Base-by-base conservation (phyloP, 2,113 vertebrate species). In the Prunella fulvescens region DNA sequence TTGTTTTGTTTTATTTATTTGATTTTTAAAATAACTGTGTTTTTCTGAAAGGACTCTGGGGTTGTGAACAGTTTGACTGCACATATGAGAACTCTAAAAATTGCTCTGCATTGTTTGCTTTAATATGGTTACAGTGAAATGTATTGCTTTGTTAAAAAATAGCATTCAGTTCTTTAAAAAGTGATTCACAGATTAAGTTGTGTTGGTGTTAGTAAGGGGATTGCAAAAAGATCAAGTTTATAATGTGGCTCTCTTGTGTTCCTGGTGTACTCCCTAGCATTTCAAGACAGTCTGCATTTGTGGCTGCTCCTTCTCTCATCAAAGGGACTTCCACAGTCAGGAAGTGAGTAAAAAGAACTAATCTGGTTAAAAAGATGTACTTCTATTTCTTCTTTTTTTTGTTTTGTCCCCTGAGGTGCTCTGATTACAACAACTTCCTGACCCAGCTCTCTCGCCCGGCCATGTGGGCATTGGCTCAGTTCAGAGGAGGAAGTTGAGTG, bases 401-500 rank as follows among this genome's bases (percentile, higher is more conserved):
- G n/a, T 50, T 25, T 10, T 19, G 23, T 24, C 26, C 19, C 11
- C 10, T 0, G 3, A 42, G 37, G 79, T 96, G 3, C 37, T 81
- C 51, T 51, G 48, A 3, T 92, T 56, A 62, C 69, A 89, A n/a
- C 40, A 62, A n/a, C 87, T 92, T 91, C 73, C 84, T 79, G 51
- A 31, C 28, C 12, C 33, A 47, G 48, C 53, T 82, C 16, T 0
- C 35, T 85, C 62, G 47, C 35, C 33, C 0, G 6, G 25, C 79
- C 3, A 0, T 77, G 31, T 1, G 20, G 44, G 7, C 1, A 0
- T 14, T 28, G 26, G 39, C 42, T 81, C 29, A 8, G 2, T 44
- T 5, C 3, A 1, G 24, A 45, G 60, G 39, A 47, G 50, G 50
- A 76, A 39, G 77, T 1, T 7, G 8, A 60, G 18, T 45, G 33